Evolutionary conservation across 2,797 vertebrate species (phyloP), one percentile per base, ranked within the genome.

Genomic region (Thaleichthys pacificus): DNA sequence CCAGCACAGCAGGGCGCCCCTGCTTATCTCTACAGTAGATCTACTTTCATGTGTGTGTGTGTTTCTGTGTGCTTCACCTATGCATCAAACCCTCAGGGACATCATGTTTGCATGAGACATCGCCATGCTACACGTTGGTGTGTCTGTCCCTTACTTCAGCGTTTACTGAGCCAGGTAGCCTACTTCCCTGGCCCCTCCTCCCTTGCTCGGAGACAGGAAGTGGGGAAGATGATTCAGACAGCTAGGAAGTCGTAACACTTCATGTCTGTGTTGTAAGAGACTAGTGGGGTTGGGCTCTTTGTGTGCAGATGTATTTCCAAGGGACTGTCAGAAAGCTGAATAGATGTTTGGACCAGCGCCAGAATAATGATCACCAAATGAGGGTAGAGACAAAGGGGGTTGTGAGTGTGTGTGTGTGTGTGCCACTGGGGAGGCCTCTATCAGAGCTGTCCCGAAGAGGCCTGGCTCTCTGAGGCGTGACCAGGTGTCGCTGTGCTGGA

Each of bases 401-500:
- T 56, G 60, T 78, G 9, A 61, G 30, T 54, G 15, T 64, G 61
- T 73, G 65, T 68, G 66, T 62, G 58, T 73, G 66, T 62, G 67
- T 75, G 73, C 70, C 80, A 73, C 82, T 64, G 49, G 81, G 78
- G 73, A 83, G 77, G 71, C 67, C 81, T 82, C 70, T 74, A 72
- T 85, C 79, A 77, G 77, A 82, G 84, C 77, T 76, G 77, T 86
- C 78, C 86, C 82, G 60, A 78, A 30, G 78, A 80, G 88, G 67
- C 77, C 78, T 75, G 80, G 79, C 15, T 83, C 87, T 86, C 82
- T 86, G 84, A 90, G 87, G 86, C 82, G 77, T 88, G 88, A 90
- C 89, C 91, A 92, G 88, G 91, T 91, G 90, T 87, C 79, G 62
- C 78, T 78, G 82, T 68, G 64, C 82, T 3, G 4, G 73, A 74